Evolutionary conservation across 2,797 vertebrate species (phyloP).

Genomic region (Enteromius treurensis): DNA sequence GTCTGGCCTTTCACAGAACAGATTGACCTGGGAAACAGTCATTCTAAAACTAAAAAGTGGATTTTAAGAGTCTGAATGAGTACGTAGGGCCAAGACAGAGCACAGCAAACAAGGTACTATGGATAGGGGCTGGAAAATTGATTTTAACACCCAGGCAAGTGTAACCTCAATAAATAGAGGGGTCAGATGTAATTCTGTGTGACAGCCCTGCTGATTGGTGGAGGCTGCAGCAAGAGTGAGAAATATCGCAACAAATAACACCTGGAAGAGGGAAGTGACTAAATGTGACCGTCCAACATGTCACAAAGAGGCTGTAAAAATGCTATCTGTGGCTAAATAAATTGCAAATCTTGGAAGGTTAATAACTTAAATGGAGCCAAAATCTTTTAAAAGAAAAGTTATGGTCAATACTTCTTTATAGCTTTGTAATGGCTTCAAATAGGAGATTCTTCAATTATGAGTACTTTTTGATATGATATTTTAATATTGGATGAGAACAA

Average conservation of each 20-base stretch:
- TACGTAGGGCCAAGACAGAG: constrained; percentile 2
- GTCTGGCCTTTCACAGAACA: constrained; percentile 18
- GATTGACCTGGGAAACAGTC: constrained; percentile 18
- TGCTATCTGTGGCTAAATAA: background rate
- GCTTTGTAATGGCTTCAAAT: background rate
- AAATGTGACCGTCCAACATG: constrained; percentile 19
- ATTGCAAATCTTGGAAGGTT: background rate
- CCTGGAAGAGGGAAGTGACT: constrained; percentile 17
- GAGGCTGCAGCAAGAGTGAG: constrained; percentile 32
- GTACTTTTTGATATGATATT: background rate
- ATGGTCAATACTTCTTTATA: no score
- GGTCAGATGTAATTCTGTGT: constrained; percentile 53
- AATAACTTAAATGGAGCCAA: background rate
- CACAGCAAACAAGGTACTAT: constrained; percentile 35
- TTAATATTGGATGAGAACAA: background rate
- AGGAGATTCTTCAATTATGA: background rate
- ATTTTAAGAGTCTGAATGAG: constrained; percentile 30
- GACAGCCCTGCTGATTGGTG: constrained; percentile 47
- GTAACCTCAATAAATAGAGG: constrained; percentile 52
- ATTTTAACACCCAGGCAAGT: constrained; percentile 50
- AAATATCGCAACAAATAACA: constrained; percentile 40
- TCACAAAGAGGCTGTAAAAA: constrained; percentile 17
- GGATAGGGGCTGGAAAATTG: constrained; percentile 46
- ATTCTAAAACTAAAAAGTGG: constrained; percentile 30
- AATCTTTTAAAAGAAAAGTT: no score